These are phyloP conservation scores for Protodeltote pygarga DNA, from an alignment of 2,888 invertebrate genomes.

Conservation along the genomic window DNA sequence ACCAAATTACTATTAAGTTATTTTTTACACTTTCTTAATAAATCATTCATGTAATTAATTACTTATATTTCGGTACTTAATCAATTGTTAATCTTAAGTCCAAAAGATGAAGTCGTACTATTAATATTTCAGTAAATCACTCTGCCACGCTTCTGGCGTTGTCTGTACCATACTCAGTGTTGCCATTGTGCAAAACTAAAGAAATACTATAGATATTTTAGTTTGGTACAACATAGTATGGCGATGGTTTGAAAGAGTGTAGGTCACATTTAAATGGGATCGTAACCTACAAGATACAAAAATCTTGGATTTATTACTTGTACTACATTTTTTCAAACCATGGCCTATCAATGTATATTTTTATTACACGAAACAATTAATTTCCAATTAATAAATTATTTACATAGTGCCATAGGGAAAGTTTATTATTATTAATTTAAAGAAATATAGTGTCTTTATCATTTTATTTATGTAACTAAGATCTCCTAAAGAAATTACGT, in stretches of 20 bases:
- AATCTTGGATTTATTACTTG: not conserved
- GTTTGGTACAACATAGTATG: conserved; percentile 3
- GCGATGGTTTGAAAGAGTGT: not conserved
- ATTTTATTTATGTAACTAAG: conserved; percentile 52
- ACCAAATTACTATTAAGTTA: conserved; percentile 35
- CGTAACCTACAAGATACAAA: not conserved
- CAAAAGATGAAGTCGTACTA: conserved; percentile 29
- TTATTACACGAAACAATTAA: conserved; percentile 51
- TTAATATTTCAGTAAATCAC: conserved; percentile 16
- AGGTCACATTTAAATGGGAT: not conserved
- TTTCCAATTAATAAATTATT: conserved; percentile 59
- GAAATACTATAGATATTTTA: conserved; percentile 10
- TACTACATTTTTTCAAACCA: conserved; percentile 15
- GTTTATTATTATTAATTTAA: conserved; percentile 57
- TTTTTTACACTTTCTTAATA: conserved; percentile 18
- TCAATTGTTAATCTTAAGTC: conserved; percentile 33
- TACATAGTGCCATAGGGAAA: conserved; percentile 77
- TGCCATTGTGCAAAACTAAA: conserved; percentile 21
- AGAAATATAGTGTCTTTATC: conserved; percentile 45
- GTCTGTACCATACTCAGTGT: conserved; percentile 8
- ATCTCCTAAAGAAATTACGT: conserved; percentile 63
- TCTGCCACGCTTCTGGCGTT: conserved; percentile 6
- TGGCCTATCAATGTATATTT: conserved; percentile 22
- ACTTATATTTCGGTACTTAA: conserved; percentile 27
- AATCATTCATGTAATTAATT: conserved; percentile 19